Evolutionary conservation across 2,888 invertebrate species (phyloP).

Genomic region (Netelia melanura): DNA sequence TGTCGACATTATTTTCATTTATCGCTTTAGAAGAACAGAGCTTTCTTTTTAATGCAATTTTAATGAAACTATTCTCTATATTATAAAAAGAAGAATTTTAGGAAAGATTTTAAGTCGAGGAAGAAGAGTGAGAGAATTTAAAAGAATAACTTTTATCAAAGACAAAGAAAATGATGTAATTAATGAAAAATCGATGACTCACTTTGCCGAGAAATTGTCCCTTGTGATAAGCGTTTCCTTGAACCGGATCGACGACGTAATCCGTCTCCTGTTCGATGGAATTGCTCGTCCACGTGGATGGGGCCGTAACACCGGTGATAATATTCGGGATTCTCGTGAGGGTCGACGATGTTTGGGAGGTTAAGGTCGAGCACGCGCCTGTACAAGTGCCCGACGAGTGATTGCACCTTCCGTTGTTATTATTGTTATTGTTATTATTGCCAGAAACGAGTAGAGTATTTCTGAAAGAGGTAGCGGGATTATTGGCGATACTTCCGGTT

Average conservation of each 20-base stretch:
- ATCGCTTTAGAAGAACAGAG: too few species aligned
- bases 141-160: too few species aligned
- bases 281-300: slow-evolving; percentile 75
- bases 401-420: slow-evolving; percentile 60
- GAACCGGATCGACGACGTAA: slow-evolving; percentile 81
- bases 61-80: too few species aligned
- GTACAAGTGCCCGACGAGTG: slow-evolving; percentile 58
- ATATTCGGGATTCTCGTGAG: slow-evolving; percentile 61
- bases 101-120: too few species aligned
- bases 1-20: too few species aligned
- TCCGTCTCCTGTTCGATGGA: slow-evolving; percentile 77
- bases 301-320: slow-evolving; percentile 66
- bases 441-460: slow-evolving; percentile 50
- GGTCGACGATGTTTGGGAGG: slow-evolving; percentile 63
- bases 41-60: too few species aligned
- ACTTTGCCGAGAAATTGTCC: slow-evolving; percentile 82
- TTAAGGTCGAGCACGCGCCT: slow-evolving; percentile 50
- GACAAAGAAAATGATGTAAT: background rate
- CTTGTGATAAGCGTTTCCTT: slow-evolving; percentile 81
- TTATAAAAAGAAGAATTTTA: too few species aligned
- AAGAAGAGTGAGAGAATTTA: too few species aligned
- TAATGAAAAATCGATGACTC: slow-evolving; percentile 38
- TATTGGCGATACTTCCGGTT: slow-evolving; percentile 35
- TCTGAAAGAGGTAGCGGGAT: slow-evolving; percentile 52
- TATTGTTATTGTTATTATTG: slow-evolving; percentile 48